A percentile compares a stretch with the other conserved stretches of the same genome.
Evolutionary conservation across 2,797 vertebrate species (phyloP).

Genomic region (Telmatherina bonti): DNA sequence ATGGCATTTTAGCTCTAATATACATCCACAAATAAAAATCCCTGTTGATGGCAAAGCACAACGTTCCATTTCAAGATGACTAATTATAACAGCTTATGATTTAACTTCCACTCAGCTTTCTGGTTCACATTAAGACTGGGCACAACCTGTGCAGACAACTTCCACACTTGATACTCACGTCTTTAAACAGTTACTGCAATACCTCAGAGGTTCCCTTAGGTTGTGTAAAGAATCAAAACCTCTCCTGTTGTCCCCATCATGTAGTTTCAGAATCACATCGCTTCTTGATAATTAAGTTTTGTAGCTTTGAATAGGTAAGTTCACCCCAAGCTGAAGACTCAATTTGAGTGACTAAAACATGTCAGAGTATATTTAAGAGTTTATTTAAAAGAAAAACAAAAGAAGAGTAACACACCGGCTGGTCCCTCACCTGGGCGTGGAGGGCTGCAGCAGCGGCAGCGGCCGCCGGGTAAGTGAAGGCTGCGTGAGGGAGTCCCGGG

Average conservation of each 20-base stretch:
- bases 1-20: conserved; percentile 13
- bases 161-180: background rate
- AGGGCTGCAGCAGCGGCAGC: conserved; percentile 93
- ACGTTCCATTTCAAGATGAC: conserved; percentile 36
- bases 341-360: background rate
- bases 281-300: background rate
- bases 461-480: conserved; percentile 94
- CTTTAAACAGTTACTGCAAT: conserved; percentile 17
- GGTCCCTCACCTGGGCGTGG: conserved; percentile 94
- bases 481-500: conserved; percentile 94
- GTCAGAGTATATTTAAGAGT: background rate
- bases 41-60: background rate
- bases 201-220: conserved; percentile 13
- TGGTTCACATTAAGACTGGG: conserved; percentile 1
- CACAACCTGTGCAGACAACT: conserved; percentile 14
- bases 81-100: conserved; percentile 1
- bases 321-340: background rate
- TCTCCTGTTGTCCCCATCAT: background rate
- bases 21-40: conserved; percentile 16
- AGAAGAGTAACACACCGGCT: conserved; percentile 68
- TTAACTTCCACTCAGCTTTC: conserved; percentile 11
- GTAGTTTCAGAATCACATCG: background rate
- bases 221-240: background rate
- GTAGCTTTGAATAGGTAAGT: background rate
- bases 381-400: background rate